Percentiles rank a stretch among this genome's conserved stretches.
Evolutionary conservation across 2,797 vertebrate genomes (phyloP).

Genomic region (Artibeus jamaicensis): DNA sequence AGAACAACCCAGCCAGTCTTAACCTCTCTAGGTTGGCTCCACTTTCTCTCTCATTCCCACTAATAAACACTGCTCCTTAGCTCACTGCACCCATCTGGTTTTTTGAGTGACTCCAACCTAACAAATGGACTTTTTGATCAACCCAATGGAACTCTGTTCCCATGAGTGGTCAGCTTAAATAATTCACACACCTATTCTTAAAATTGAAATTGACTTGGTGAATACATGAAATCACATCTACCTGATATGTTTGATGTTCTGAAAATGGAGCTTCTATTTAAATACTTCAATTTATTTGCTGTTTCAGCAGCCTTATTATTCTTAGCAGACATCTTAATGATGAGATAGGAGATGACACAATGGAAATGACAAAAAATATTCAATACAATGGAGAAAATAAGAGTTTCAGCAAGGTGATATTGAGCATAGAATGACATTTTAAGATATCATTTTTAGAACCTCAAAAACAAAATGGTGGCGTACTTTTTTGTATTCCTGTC

Average conservation of each 20-base stretch:
- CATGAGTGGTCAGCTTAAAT: not conserved
- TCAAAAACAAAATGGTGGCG: not conserved
- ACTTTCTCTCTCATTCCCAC: no score
- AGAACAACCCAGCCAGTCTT: no score
- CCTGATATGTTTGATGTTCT: not conserved
- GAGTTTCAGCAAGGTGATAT: not conserved
- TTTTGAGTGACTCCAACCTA: no score
- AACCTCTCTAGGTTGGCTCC: no score
- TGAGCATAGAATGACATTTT: not conserved
- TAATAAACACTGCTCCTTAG: no score
- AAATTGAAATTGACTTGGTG: not conserved
- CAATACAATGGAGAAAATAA: not conserved
- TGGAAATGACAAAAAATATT: conserved; percentile 24
- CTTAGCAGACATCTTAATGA: conserved; percentile 25
- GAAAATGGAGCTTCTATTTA: not conserved
- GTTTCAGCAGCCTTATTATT: conserved; percentile 30
- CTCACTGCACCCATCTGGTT: no score
- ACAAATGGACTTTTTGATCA: no score
- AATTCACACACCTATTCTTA: not conserved
- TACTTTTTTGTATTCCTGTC: not conserved
- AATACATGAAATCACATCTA: not conserved
- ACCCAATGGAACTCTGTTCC: not conserved
- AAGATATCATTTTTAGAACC: not conserved
- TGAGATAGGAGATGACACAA: not conserved
- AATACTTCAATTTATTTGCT: conserved; percentile 9